Evolutionary conservation across 2,113 vertebrate genomes (phyloP), one percentile per base, ranked within the genome.

Genomic region (Tupaia tana): DNA sequence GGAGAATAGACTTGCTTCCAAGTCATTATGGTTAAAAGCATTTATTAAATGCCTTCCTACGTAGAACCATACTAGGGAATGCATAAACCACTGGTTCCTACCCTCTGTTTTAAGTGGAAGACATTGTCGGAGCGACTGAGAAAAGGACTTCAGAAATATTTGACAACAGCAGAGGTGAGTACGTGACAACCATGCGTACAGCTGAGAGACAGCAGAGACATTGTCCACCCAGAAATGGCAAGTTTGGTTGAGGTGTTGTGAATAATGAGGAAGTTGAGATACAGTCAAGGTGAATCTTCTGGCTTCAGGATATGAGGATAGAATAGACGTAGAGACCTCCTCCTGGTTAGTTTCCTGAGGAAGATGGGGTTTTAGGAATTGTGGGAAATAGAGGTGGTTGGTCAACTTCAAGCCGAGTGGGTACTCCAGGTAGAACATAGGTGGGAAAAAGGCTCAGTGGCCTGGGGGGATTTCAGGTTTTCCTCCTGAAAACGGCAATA

Each of bases 1-100:
- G 12, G 67, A 69, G 95, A 77, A 64, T n/a, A 96, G 89, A 69
- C 29, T n/a, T 80, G 71, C 54, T 95, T 86, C 86, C 93, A 86
- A 85, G 74, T 86, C 58, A 64, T 78, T 85, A 74, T 86, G 34
- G n/a, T 80, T 87, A 85, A 74, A 90, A 94, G 34, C 78, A 78
- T 75, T 93, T 94, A 87, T 77, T 80, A 92, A 82, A 83, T 82
- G 79, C 64, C n/a, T 88, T 81, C 6, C 0, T 12, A 9, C 56
- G 25, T 61, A 31, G 31, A 74, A 84, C 58, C 59, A 3, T 78
- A 27, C 34, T 59, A 54, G 58, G 22, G 25, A 83, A 27, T 54
- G 2, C 24, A 27, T 80, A 27, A 71, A 67, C 34, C 18, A 31
- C 43, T 56, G 24, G 2, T 74, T 87, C 24, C 31, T 88, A 12